Conservation (phyloP, 1,140 invertebrate genomes). For the Cryptotermes secundus region DNA sequence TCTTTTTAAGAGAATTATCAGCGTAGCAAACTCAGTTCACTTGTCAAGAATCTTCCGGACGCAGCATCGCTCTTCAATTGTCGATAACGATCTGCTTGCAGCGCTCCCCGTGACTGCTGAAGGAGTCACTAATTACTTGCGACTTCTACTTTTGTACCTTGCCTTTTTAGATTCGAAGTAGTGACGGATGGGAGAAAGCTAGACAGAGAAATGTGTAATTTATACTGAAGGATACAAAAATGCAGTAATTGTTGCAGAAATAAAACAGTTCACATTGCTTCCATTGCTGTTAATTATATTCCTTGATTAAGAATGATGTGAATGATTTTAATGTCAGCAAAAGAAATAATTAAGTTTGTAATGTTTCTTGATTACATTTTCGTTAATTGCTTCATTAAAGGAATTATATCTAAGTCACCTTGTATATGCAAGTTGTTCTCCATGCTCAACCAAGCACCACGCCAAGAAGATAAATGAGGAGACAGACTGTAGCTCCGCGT, state of each 20-base stretch:
- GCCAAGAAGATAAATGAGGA: too few relatives aligned
- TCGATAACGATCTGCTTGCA: conserved; percentile 6
- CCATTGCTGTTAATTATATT: too few relatives aligned
- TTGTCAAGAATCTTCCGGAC: neutral
- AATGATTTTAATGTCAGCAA: too few relatives aligned
- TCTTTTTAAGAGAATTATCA: neutral
- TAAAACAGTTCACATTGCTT: too few relatives aligned
- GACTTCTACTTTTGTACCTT: neutral
- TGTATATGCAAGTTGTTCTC: too few relatives aligned
- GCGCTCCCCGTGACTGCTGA: conserved; percentile 2
- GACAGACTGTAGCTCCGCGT: too few relatives aligned
- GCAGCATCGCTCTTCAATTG: conserved; percentile 14
- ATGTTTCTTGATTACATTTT: too few relatives aligned
- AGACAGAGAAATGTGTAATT: neutral
- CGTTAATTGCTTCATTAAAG: too few relatives aligned
- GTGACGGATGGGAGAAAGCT: neutral
- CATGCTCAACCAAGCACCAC: too few relatives aligned
- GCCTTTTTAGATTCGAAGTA: neutral
- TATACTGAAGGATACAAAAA: neutral
- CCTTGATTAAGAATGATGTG: too few relatives aligned
- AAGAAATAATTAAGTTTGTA: too few relatives aligned
- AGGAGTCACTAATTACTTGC: conserved; percentile 12
- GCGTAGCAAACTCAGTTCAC: neutral
- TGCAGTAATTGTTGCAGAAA: neutral
- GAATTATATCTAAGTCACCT: too few relatives aligned